Evolutionary conservation across 2,888 invertebrate species (phyloP), one percentile per base, ranked within the genome.

Genomic region (Bembecia ichneumoniformis): DNA sequence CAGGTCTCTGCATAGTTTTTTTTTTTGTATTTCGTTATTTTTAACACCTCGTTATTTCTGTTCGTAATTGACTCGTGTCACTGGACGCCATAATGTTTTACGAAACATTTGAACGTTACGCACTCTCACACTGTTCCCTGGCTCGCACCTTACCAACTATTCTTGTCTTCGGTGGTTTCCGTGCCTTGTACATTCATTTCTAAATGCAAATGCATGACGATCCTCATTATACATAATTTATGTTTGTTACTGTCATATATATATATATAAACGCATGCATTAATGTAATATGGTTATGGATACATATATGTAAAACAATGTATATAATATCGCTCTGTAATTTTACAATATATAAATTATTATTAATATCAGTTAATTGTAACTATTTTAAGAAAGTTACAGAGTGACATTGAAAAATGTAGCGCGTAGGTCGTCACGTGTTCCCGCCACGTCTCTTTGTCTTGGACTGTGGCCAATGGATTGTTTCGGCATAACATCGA

Each of bases 81-180:
- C 59, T 58, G 58, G 56, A 66, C 69, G 75, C 76, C 76, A 76
- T 76, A 76, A 74, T 75, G 71, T 74, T 55, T 60, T 55, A 48
- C 16, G 54, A 28, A 28, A 28, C 28, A 60, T 66, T 68, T 72
- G 67, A 46, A 62, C 64, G 69, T 71, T 59, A 64, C 55, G 73
- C 76, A 74, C 75, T 63, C 2, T 28, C 9, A 9, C 28, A 7
- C 7, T 62, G 67, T 66, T 65, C 66, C 62, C 60, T 62, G 64
- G 68, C 63, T 64, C 63, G 73, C 76, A 71, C 72, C 68, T 62
- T 55, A 58, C 52, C 17, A 16, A 11, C 15, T 44, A 44, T 44
- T 40, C 40, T 40, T 11, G 40, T 40, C 40, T 40, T 40, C 40
- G 13, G 40, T 40, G 3, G 28, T 28, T 28, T 9, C 28, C 28